phyloP scores from a whole-genome alignment of 2,113 vertebrate genomes.

The Lepisosteus osseus region DNA sequence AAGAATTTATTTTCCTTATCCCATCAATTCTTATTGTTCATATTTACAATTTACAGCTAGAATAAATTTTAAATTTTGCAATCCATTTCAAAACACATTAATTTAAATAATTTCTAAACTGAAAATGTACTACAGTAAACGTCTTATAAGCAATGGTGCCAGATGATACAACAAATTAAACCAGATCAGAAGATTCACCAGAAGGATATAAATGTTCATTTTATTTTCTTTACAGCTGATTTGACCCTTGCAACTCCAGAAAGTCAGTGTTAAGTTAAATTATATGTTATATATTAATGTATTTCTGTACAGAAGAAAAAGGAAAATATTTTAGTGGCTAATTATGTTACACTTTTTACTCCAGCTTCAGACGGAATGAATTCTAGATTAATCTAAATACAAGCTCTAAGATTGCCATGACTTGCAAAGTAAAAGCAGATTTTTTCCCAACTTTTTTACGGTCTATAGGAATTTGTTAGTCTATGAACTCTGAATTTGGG shows the following conservation, averaged over 20 bases:
- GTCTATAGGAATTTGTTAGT: no score
- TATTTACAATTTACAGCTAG: slow-evolving; percentile 28
- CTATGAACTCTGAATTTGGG: no score
- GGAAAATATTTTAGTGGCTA: no score
- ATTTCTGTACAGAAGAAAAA: no score
- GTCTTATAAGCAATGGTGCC: background rate
- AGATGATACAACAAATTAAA: background rate
- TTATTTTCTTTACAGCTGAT: slow-evolving; percentile 1
- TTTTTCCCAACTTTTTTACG: no score
- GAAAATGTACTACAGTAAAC: slow-evolving; percentile 7
- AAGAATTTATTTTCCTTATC: slow-evolving; percentile 19
- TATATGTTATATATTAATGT: no score
- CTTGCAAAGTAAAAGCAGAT: no score
- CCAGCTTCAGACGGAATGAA: no score
- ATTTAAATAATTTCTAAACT: background rate
- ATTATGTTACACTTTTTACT: no score
- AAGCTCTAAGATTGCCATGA: no score
- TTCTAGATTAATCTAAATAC: no score
- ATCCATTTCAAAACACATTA: background rate
- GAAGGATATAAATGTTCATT: background rate
- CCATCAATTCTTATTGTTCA: slow-evolving; percentile 13
- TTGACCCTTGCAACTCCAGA: background rate
- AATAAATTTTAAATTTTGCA: background rate
- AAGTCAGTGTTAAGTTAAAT: background rate
- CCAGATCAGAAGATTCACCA: slow-evolving; percentile 17